Evolutionary conservation across 2,113 vertebrate species (phyloP).

Genomic region (Garra rufa): DNA sequence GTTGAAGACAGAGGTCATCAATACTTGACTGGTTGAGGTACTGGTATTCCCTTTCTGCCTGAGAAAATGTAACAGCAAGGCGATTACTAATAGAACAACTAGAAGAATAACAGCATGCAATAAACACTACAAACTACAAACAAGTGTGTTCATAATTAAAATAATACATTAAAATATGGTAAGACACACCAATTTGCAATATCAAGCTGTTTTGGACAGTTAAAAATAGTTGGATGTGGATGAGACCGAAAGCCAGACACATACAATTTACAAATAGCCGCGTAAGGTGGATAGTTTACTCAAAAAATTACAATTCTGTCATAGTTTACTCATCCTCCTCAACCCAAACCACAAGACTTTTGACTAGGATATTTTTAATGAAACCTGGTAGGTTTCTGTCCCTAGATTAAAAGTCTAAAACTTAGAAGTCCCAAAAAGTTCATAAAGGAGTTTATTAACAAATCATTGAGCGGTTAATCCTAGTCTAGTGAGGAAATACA

Average conservation of each 20-base stretch:
- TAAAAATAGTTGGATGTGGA: no score
- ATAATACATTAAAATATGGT: no score
- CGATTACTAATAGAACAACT: neutral
- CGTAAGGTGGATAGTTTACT: no score
- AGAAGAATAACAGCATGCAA: no score
- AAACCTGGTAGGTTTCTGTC: neutral
- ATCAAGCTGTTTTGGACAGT: no score
- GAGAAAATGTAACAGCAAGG: slow-evolving; percentile 44
- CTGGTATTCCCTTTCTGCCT: slow-evolving; percentile 74
- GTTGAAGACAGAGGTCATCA: slow-evolving; percentile 77
- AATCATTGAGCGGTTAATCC: neutral
- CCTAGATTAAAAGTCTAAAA: neutral
- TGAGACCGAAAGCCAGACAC: no score
- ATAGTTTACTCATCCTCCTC: neutral
- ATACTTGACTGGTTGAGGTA: slow-evolving; percentile 76
- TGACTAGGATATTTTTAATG: neutral
- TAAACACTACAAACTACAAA: no score
- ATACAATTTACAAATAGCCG: no score
- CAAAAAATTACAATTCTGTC: neutral
- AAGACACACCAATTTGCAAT: no score
- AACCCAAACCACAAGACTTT: neutral
- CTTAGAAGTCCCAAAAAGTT: neutral
- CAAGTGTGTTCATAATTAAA: no score
- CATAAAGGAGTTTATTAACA: neutral
- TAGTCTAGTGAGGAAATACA: neutral